Evolutionary conservation across 1,140 invertebrate species (phyloP), one percentile per base, ranked within the genome.

Genomic region (Brachystomella parvula): DNA sequence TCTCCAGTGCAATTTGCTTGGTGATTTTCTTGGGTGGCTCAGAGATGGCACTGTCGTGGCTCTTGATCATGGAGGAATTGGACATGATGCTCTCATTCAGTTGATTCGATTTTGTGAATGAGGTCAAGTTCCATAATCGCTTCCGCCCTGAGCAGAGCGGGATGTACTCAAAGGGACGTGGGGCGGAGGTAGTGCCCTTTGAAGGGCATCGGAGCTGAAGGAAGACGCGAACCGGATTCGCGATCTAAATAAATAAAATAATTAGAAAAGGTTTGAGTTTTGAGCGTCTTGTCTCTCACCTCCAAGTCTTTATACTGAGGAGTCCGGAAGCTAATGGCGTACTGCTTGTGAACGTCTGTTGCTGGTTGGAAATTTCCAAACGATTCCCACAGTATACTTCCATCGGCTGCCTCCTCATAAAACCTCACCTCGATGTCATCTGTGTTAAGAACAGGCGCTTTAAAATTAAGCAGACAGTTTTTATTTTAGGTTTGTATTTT

Each of bases 381-480:
- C 49, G 83, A 89, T 81, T 95, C 90, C 94, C 94, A 98, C 30
- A 86, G 77, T 0, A 86, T 73, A 44, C 83, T 77, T 1, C 86
- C 87, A 28, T 69, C 67, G 73, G 87, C 82, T 67, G 83, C 82
- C 78, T 91, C 88, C 79, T 96, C 89, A 77, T 83, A 96, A 79
- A 98, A 95, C 57, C 89, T 79, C 61, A 98, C 83, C 74, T 89
- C 83, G 69, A 96, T 94, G 76, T 97, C 94, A 79, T 98, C 94
- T 84, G 70, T 21, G 76, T 75, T 65, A 68, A 64, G 39, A 26
- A 65, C 32, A 53, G 39, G n/a, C n/a, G n/a, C n/a, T n/a, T n/a
- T n/a, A n/a, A 12, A 44, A 44, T 12, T 44, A 12, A 44, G 39
- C n/a, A 44, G 39, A 44, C 9, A 44, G 39, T 32, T 44, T 28